These are phyloP conservation scores for Eupithecia abbreviata DNA, from an alignment of 2,888 invertebrate species.

Conservation along the genomic window DNA sequence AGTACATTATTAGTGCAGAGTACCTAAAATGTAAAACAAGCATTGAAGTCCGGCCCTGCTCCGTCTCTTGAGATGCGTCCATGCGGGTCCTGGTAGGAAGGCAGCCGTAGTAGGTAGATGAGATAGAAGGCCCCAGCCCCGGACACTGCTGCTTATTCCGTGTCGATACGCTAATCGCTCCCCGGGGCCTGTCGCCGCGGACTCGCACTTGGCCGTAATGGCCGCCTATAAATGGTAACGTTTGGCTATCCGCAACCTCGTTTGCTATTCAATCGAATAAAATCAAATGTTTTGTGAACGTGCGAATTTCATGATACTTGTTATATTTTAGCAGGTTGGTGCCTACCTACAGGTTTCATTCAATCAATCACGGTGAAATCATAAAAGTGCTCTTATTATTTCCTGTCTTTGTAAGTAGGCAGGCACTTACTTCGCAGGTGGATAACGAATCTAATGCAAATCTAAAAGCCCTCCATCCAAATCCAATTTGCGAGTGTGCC, in stretches of 20 bases:
- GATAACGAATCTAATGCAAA: conserved; percentile 46
- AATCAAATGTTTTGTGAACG: conserved; percentile 19
- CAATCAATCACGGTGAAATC: not conserved
- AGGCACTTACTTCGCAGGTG: conserved; percentile 20
- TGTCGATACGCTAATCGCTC: conserved; percentile 49
- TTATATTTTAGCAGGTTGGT: not conserved
- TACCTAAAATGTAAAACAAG: not conserved
- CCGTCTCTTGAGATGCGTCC: conserved; percentile 50
- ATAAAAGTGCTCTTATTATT: not conserved
- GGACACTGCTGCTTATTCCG: conserved; percentile 23
- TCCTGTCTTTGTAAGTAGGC: not conserved
- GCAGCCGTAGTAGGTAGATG: conserved; percentile 43
- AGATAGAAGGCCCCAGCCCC: conserved; percentile 34
- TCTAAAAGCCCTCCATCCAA: conserved; percentile 48
- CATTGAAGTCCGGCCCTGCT: conserved; percentile 17
- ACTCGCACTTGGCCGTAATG: conserved; percentile 43
- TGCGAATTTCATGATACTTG: not conserved
- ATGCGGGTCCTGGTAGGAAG: conserved; percentile 21
- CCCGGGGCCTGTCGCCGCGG: conserved; percentile 41
- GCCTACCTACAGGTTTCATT: not conserved
- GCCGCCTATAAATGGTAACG: conserved; percentile 47
- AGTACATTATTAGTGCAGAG: not conserved
- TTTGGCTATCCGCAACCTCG: conserved; percentile 41
- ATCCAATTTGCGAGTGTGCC: conserved; percentile 50
- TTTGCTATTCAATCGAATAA: conserved; percentile 19